A percentile compares a stretch with the other conserved stretches of the same genome.
phyloP scores from a whole-genome alignment of 1,140 invertebrate species.

The Philaenus spumarius region DNA sequence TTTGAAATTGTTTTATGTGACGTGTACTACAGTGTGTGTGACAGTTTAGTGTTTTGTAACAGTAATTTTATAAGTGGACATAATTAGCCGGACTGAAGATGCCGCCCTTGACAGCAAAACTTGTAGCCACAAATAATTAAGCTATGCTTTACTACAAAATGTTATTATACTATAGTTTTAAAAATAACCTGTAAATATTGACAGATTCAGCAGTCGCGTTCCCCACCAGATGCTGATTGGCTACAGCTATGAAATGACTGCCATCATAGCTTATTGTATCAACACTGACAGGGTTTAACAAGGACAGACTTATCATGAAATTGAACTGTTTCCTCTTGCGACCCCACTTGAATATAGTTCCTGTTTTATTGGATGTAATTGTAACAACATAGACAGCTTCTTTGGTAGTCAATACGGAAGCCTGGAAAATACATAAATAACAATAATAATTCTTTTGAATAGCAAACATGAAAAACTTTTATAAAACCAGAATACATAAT shows the following conservation, averaged over 20 bases:
- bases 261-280: slow-evolving; percentile 26
- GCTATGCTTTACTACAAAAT: no score
- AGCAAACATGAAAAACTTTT: no score
- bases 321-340: not conserved
- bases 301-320: not conserved
- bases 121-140: no score
- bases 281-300: slow-evolving; percentile 11
- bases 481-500: no score
- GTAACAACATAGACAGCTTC: not conserved
- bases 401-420: not conserved
- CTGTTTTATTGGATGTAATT: not conserved
- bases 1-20: no score
- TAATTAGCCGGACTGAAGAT: no score
- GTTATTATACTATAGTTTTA: slow-evolving; percentile 5
- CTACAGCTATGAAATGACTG: slow-evolving; percentile 31
- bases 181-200: slow-evolving; percentile 28
- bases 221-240: slow-evolving; percentile 27
- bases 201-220: slow-evolving; percentile 21
- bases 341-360: not conserved
- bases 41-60: no score
- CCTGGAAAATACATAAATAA: not conserved
- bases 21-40: no score
- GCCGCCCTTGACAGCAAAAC: no score
- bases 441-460: no score
- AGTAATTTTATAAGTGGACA: no score